These are phyloP conservation scores for Oxycera nigricornis DNA, from an alignment of 2,888 invertebrate genomes.

Conservation along the genomic window DNA sequence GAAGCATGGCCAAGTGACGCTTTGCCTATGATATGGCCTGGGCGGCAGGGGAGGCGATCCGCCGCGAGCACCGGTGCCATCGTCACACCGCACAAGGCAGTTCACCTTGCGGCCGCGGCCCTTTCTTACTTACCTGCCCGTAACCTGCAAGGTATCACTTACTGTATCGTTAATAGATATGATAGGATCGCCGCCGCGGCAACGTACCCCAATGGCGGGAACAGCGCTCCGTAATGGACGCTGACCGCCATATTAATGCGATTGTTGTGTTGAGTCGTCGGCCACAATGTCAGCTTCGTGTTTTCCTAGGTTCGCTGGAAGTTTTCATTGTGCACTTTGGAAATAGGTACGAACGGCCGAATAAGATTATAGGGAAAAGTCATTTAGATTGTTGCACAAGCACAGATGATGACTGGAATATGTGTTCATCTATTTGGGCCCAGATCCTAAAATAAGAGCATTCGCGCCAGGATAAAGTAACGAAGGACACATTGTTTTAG, in stretches of 20 bases:
- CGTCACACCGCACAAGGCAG: slow-evolving; percentile 5
- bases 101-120: slow-evolving; percentile 24
- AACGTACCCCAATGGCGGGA: neutral
- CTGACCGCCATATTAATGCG: slow-evolving; percentile 37
- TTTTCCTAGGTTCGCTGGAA: slow-evolving; percentile 7
- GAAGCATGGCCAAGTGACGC: slow-evolving; percentile 42
- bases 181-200: slow-evolving; percentile 13
- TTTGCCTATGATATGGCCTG: neutral
- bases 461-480: no score
- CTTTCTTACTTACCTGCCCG: neutral
- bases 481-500: no score
- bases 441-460: no score
- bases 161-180: slow-evolving; percentile 12
- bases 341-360: neutral
- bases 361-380: neutral
- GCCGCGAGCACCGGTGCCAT: neutral
- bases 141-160: neutral
- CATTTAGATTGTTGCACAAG: neutral
- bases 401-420: neutral
- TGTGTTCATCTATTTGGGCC: neutral
- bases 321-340: neutral
- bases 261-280: slow-evolving; percentile 30
- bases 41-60: neutral
- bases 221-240: slow-evolving; percentile 1
- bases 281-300: slow-evolving; percentile 30